Conservation (phyloP, 2,113 vertebrate genomes). For the Narcine bancroftii region DNA sequence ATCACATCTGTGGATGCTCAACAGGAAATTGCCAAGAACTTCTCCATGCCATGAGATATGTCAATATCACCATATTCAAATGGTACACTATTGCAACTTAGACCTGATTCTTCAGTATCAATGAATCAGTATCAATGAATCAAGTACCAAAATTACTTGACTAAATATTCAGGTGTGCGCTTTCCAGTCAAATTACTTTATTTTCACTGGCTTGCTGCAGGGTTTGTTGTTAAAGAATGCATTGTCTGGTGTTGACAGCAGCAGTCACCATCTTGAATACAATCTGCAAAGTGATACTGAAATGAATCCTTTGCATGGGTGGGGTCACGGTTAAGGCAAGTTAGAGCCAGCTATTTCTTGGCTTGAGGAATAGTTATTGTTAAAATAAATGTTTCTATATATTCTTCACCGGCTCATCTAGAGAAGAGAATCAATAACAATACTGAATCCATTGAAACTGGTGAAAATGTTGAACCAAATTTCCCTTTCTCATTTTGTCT, state of each 20-base stretch:
- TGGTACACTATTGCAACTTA: neutral
- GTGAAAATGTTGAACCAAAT: neutral
- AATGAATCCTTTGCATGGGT: neutral
- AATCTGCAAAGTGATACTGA: neutral
- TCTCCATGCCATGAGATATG: neutral
- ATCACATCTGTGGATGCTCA: too few relatives aligned
- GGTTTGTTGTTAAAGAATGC: neutral
- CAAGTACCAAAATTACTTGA: neutral
- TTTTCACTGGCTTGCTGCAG: neutral
- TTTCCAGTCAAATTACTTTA: neutral
- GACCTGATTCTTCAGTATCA: neutral
- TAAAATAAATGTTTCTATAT: neutral
- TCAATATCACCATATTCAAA: neutral
- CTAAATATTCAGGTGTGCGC: neutral
- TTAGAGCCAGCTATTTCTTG: neutral
- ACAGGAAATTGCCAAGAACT: neutral
- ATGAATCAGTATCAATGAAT: neutral
- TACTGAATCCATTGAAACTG: neutral
- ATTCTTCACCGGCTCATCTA: neutral
- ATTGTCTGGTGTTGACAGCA: neutral
- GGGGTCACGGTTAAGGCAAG: too few relatives aligned
- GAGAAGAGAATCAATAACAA: neutral
- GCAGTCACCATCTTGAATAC: neutral
- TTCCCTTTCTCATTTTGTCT: neutral
- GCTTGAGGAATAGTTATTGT: neutral